phyloP scores from a whole-genome alignment of 2,888 invertebrate genomes.

The Philopedon plagiatum region DNA sequence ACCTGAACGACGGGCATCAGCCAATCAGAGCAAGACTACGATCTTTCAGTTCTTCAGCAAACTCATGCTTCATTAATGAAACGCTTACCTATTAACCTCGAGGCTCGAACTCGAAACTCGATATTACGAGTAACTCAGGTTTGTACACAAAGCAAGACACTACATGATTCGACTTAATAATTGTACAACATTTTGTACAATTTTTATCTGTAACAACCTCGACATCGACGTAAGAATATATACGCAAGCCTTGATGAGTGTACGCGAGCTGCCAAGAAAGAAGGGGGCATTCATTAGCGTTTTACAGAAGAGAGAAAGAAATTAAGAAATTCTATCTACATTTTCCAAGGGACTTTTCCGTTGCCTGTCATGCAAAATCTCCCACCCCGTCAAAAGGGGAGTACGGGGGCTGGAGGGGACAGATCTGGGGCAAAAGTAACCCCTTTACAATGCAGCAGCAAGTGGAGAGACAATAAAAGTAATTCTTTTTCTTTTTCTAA shows the following conservation, averaged over 20 bases:
- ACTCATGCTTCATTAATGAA: no score
- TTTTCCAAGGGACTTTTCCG: constrained; percentile 70
- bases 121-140: no score
- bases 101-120: no score
- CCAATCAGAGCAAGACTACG: no score
- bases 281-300: constrained; percentile 59
- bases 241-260: constrained; percentile 66
- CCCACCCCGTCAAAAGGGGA: constrained; percentile 55
- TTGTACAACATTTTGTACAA: constrained; percentile 60
- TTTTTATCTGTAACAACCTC: constrained; percentile 26
- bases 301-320: constrained; percentile 69
- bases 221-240: constrained; percentile 65
- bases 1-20: no score
- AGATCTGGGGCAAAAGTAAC: constrained; percentile 56
- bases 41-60: no score
- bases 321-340: constrained; percentile 77
- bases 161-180: constrained; percentile 60
- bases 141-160: constrained; percentile 64
- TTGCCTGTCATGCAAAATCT: constrained; percentile 67
- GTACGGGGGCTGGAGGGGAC: constrained; percentile 27
- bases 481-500: constrained; percentile 63
- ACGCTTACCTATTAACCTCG: no score
- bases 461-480: constrained; percentile 65
- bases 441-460: constrained; percentile 64
- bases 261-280: constrained; percentile 61